Base-by-base conservation (phyloP, 2,888 invertebrate genomes). In the Pinctada fucata region DNA sequence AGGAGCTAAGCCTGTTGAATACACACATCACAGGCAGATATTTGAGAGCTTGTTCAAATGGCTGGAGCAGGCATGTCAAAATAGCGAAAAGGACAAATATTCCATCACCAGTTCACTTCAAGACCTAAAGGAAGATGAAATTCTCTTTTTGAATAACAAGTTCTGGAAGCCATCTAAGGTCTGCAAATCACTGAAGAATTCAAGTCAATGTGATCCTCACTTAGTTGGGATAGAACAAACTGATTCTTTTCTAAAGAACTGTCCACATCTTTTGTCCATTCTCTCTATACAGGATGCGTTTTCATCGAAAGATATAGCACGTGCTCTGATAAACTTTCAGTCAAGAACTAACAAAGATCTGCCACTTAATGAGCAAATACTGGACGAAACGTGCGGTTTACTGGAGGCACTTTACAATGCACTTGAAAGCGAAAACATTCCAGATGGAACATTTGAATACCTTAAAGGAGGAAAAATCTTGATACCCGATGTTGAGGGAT, bases 401-500 rank as follows among this genome's bases (percentile, higher is more conserved):
- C 13, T 58, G 58, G 58, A 6, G 6, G 58, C 58, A 6, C 58
- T 58, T 58, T 58, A 58, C 13, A 13, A 58, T 10, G 6, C 58
- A 58, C 6, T 58, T 6, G 13, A 10, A 58, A 13, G 8, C 13
- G 58, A 58, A 13, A 6, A 58, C 8, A 58, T 58, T 10, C 8
- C 6, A 58, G 58, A 13, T 58, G 13, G 13, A 58, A 58, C 58
- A 58, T 58, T 10, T 58, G 8, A 6, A 13, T 0, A 10, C 13
- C 58, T 58, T 0, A 58, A 58, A 58, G 6, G 8, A 58, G 58
- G 58, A 58, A 13, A 58, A 58, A 13, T 58, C 6, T 13, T 58
- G 6, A 58, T 89, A 49, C 90, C 90, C 2, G 89, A 91, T 72
- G 73, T 81, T 1, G 47, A 82, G 4, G 70, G 80, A 13, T 72